Evolutionary conservation across 2,888 invertebrate species (phyloP).

Genomic region (Herminia tarsipennalis): DNA sequence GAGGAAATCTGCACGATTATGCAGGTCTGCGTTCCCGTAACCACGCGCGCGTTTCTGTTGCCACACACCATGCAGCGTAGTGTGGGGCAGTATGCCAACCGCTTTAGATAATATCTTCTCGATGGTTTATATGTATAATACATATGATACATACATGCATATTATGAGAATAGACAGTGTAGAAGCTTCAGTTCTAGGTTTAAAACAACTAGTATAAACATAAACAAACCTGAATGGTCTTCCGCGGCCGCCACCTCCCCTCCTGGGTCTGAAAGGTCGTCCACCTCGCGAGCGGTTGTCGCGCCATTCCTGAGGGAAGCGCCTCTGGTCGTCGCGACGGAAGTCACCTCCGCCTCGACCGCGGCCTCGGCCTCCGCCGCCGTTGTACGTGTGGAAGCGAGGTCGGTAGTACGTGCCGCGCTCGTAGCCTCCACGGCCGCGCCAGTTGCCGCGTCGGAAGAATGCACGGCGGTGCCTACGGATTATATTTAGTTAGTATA

Average conservation of each 20-base stretch:
- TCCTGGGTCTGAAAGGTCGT: conserved; percentile 71
- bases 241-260: conserved; percentile 74
- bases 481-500: neutral
- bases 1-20: too few species aligned
- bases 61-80: too few species aligned
- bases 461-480: conserved; percentile 69
- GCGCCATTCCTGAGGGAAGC: conserved; percentile 66
- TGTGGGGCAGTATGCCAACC: too few species aligned
- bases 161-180: too few species aligned
- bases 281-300: conserved; percentile 71
- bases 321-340: conserved; percentile 67
- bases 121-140: too few species aligned
- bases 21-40: too few species aligned
- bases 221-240: conserved; percentile 82
- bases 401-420: conserved; percentile 93
- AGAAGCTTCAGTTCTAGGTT: too few species aligned
- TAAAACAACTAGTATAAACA: too few species aligned
- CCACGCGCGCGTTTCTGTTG: too few species aligned
- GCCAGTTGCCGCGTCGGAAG: conserved; percentile 82
- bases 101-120: too few species aligned
- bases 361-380: conserved; percentile 85
- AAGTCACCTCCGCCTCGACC: conserved; percentile 77
- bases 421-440: conserved; percentile 87
- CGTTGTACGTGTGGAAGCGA: conserved; percentile 89
- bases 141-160: too few species aligned